Base-by-base conservation (phyloP, 2,113 vertebrate genomes). In the Pristiophorus japonicus region DNA sequence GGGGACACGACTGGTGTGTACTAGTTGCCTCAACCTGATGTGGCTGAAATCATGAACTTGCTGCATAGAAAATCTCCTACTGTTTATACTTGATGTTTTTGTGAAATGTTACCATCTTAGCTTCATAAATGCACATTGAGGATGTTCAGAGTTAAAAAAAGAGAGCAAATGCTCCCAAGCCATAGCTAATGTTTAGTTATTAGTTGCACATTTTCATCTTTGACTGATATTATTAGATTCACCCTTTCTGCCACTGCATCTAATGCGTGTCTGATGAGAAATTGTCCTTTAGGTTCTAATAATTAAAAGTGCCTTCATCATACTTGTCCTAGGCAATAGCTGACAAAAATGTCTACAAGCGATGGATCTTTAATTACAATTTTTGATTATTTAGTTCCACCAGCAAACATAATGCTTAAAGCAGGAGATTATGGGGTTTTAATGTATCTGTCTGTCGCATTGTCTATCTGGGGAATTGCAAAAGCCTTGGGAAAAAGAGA, bases 281-380 rank as follows among this genome's bases (percentile, higher is more conserved):
- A 93, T 93, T 93, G n/a, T 62, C 55, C 88, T 93, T 92, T 92
- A 63, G 90, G 90, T 65, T 93, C 4, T 93, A 51, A 42, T 66
- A 93, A 93, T 63, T 91, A 91, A 91, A 91, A 91, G 87, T 20
- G 30, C 88, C 55, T 91, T 91, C 88, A 91, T 91, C 30, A 91
- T 91, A 16, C 27, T 91, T 91, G 88, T 91, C 30, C 30, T 62
- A 38, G 88, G 59, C n/a, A 91, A 63, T 38, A 42, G n/a, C 34
- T 93, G 62, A 93, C 18, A 93, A 65, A n/a, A 92, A 38, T 5
- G 14, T 63, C 62, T 93, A 65, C 34, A 91, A 91, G 88, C 88
- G 8, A 93, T 93, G n/a, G 20, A 65, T 93, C 90, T 93, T 93
- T 93, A 91, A 91, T 91, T 91, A 93, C 6, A 38, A 93, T 93